Evolutionary conservation across 35 echinoderm and acorn worm species (phyloP).

Genomic region (Apostichopus parvimensis): DNA sequence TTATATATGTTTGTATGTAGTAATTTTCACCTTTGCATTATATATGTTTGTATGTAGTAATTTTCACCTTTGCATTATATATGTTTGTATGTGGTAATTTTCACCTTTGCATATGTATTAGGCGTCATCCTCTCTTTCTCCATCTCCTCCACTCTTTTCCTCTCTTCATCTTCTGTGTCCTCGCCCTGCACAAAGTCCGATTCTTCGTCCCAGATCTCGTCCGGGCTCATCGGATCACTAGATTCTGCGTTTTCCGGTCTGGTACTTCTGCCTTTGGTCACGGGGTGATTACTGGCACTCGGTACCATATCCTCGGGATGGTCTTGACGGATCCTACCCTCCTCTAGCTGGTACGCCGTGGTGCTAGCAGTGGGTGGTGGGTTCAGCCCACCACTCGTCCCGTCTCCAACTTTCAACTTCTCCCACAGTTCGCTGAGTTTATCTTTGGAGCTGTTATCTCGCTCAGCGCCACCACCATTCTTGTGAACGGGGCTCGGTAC

Average conservation of each 20-base stretch:
- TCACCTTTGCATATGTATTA: conserved; percentile 70
- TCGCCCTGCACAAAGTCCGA: not conserved
- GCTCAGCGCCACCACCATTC: too few species aligned
- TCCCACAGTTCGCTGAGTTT: conserved; percentile 29
- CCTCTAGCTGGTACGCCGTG: not conserved
- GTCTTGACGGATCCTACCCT: not conserved
- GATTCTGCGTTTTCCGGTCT: not conserved
- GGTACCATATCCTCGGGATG: not conserved
- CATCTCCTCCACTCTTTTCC: not conserved
- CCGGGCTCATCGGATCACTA: conserved; percentile 7
- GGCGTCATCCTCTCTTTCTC: conserved; percentile 68
- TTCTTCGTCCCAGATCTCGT: conserved; percentile 36
- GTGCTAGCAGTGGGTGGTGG: not conserved
- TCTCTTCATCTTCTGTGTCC: not conserved
- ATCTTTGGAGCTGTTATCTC: not conserved
- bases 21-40: not conserved
- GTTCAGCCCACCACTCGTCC: not conserved
- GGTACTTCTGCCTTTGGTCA: not conserved
- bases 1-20: not conserved
- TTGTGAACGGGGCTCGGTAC: not conserved
- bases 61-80: conserved; percentile 58
- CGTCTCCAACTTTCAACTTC: conserved; percentile 19
- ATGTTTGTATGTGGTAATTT: not conserved
- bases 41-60: not conserved
- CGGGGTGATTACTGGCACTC: not conserved